A percentile compares a stretch with the other conserved stretches of the same genome.
These are phyloP conservation scores for Cavia porcellus DNA, from an alignment of 2,113 vertebrate genomes.

Conservation along the genomic window DNA sequence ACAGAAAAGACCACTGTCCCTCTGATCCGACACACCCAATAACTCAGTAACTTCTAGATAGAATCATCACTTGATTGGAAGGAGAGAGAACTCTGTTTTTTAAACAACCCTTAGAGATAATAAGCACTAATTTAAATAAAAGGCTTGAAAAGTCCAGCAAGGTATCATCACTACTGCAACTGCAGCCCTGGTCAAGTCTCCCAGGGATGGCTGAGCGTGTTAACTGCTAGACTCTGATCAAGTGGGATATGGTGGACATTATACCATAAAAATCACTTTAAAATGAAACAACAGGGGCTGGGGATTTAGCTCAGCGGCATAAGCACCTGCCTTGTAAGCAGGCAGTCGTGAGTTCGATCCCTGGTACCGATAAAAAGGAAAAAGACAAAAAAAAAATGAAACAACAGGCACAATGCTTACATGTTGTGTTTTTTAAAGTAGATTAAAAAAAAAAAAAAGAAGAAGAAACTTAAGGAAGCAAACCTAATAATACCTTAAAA, in stretches of 20 bases:
- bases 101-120: neutral
- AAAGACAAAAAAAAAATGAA: neutral
- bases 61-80: neutral
- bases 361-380: too few relatives aligned
- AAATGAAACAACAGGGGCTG: neutral
- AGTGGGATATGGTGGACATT: neutral
- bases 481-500: neutral
- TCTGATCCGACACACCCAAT: neutral
- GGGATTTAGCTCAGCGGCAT: too few relatives aligned
- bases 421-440: neutral
- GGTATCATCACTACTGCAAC: neutral
- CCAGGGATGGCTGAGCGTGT: neutral
- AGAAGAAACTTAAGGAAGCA: neutral
- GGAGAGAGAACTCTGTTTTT: neutral
- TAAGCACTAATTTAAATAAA: slow-evolving; percentile 32
- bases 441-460: neutral
- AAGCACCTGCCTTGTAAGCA: too few relatives aligned
- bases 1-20: neutral
- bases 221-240: neutral
- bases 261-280: neutral
- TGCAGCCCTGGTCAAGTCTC: neutral
- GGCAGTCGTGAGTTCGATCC: too few relatives aligned
- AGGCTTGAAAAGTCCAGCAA: neutral
- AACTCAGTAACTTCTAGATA: neutral
- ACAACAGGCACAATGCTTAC: neutral